Conservation (phyloP, 2,888 invertebrate species). For the Pachliopta kotzebuea region DNA sequence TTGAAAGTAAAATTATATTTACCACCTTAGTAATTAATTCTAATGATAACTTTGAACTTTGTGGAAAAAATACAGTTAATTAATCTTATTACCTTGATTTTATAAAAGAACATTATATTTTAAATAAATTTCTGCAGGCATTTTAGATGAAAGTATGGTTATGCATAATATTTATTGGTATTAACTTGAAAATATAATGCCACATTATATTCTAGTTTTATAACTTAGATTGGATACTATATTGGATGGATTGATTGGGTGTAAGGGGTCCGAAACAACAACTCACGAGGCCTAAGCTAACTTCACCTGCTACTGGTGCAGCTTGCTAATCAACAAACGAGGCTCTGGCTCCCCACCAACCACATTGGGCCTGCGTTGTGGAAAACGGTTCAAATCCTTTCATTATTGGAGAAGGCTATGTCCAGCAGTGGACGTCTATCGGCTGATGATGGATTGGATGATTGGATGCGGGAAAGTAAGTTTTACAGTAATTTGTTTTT, state of each 20-base stretch:
- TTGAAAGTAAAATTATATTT: neutral
- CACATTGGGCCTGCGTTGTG: too few species aligned
- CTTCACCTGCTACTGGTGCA: too few species aligned
- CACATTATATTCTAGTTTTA: neutral
- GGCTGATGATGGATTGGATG: too few species aligned
- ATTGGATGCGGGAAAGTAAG: neutral
- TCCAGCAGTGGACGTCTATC: too few species aligned
- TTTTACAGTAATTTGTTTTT: neutral
- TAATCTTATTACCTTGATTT: neutral
- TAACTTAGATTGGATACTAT: too few species aligned
- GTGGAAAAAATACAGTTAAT: neutral
- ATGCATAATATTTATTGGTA: neutral
- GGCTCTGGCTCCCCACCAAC: too few species aligned
- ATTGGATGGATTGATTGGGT: too few species aligned
- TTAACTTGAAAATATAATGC: neutral
- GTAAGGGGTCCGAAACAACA: too few species aligned
- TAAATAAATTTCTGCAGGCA: neutral
- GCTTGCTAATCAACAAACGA: too few species aligned
- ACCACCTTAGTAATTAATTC: conserved; percentile 24
- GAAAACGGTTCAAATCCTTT: too few species aligned
- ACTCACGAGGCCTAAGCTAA: too few species aligned
- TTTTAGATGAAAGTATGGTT: neutral
- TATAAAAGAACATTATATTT: neutral
- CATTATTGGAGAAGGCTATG: too few species aligned
- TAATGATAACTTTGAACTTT: neutral